Conservation (phyloP, 2,797 vertebrate genomes). For the Protosalanx chinensis region DNA sequence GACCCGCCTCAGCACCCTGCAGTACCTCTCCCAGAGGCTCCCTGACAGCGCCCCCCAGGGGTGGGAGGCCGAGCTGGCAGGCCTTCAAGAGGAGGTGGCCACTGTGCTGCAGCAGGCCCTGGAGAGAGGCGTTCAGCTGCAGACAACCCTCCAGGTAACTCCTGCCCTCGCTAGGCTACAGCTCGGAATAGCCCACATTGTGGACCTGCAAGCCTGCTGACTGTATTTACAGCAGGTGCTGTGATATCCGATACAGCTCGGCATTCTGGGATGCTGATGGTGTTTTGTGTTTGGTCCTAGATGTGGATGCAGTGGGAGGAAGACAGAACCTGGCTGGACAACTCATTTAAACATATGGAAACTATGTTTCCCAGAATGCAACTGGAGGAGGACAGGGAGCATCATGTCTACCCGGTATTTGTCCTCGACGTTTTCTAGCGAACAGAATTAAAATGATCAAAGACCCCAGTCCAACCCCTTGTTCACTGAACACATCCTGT, state of each 20-base stretch:
- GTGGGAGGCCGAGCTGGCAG: constrained; percentile 60
- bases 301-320: constrained; percentile 83
- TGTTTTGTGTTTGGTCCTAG: constrained; percentile 57
- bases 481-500: not conserved
- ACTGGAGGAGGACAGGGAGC: constrained; percentile 70
- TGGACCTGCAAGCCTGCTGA: not conserved
- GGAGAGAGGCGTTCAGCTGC: constrained; percentile 65
- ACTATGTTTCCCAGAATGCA: constrained; percentile 71
- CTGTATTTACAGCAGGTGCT: not conserved
- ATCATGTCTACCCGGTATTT: constrained; percentile 77
- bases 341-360: constrained; percentile 71
- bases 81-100: constrained; percentile 64
- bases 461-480: no score
- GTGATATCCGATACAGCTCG: no score
- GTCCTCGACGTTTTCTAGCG: not conserved
- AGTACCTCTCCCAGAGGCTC: constrained; percentile 63
- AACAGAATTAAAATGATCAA: no score
- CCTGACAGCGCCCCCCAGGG: constrained; percentile 58
- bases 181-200: no score
- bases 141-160: constrained; percentile 77
- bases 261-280: not conserved
- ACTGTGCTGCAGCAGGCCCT: constrained; percentile 67
- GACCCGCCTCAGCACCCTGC: constrained; percentile 63
- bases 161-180: not conserved
- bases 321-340: constrained; percentile 63